phyloP scores from a whole-genome alignment of 2,797 vertebrate species.

The Sus cebifrons region DNA sequence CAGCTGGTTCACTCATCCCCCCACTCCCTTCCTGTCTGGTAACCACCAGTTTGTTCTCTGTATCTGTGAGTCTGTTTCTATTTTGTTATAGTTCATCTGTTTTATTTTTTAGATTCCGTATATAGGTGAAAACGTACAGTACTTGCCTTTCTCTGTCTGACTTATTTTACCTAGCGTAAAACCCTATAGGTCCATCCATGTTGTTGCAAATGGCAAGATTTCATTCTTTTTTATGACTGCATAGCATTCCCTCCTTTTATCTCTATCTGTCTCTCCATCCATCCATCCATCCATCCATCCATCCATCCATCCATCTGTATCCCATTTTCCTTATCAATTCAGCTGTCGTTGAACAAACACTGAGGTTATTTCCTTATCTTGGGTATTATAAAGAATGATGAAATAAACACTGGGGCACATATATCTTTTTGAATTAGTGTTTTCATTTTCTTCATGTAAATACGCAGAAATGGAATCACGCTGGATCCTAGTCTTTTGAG shows the following conservation, averaged over 20 bases:
- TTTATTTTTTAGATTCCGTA: not conserved
- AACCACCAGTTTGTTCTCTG: not conserved
- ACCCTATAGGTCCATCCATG: not conserved
- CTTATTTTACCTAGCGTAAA: not conserved
- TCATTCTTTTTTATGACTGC: not conserved
- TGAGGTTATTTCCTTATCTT: not conserved
- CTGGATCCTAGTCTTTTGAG: not conserved
- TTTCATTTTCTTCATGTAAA: not conserved
- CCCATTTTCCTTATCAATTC: not conserved
- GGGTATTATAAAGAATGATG: not conserved
- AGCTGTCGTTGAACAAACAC: not conserved
- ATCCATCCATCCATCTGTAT: not conserved
- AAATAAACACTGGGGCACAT: too few relatives aligned
- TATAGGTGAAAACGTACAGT: not conserved
- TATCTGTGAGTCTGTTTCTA: not conserved
- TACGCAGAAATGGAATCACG: not conserved
- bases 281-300: too few relatives aligned
- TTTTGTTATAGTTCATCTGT: not conserved
- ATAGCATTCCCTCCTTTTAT: not conserved
- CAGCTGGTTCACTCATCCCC: too few relatives aligned
- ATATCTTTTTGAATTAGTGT: not conserved
- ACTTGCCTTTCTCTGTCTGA: not conserved
- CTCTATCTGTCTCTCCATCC: accelerated
- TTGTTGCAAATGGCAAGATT: not conserved
- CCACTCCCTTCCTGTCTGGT: not conserved